Percentiles rank a stretch among this genome's conserved stretches.
These are phyloP conservation scores for Drosophila kokeensis DNA, from an alignment of 2,888 invertebrate genomes.

Conservation along the genomic window DNA sequence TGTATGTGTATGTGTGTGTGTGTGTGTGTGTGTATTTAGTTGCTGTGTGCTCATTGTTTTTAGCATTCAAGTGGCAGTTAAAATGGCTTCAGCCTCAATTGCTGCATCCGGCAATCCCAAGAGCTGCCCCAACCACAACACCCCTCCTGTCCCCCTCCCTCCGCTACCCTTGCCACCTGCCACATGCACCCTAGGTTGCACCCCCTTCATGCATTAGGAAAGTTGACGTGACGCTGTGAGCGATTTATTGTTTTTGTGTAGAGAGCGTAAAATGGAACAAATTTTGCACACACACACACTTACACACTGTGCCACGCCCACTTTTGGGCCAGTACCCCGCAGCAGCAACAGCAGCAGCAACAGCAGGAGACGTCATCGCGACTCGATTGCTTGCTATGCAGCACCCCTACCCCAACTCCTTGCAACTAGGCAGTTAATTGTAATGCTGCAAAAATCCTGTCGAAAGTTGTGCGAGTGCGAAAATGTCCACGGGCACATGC, in stretches of 20 bases:
- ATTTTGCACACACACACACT: constrained; percentile 56
- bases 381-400: constrained; percentile 1
- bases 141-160: no score
- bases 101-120: constrained; percentile 67
- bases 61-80: constrained; percentile 77
- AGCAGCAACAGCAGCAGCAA: constrained; percentile 35
- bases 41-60: constrained; percentile 59
- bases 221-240: constrained; percentile 80
- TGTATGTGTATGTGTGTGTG: constrained; percentile 5
- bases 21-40: constrained; percentile 40
- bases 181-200: constrained; percentile 17
- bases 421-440: constrained; percentile 69
- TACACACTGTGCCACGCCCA: constrained; percentile 40
- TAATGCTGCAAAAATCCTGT: constrained; percentile 77
- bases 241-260: constrained; percentile 81
- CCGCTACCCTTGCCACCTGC: not conserved
- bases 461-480: constrained; percentile 80
- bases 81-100: constrained; percentile 79
- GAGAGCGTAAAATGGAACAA: constrained; percentile 79
- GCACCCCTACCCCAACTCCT: not conserved
- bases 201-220: constrained; percentile 67
- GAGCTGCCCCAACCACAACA: not conserved
- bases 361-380: constrained; percentile 26
- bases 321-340: constrained; percentile 53
- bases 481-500: constrained; percentile 67